Percentiles rank a stretch among this genome's conserved stretches.
These are phyloP conservation scores for Choloepus didactylus DNA, from an alignment of 2,797 vertebrate species.

Conservation along the genomic window DNA sequence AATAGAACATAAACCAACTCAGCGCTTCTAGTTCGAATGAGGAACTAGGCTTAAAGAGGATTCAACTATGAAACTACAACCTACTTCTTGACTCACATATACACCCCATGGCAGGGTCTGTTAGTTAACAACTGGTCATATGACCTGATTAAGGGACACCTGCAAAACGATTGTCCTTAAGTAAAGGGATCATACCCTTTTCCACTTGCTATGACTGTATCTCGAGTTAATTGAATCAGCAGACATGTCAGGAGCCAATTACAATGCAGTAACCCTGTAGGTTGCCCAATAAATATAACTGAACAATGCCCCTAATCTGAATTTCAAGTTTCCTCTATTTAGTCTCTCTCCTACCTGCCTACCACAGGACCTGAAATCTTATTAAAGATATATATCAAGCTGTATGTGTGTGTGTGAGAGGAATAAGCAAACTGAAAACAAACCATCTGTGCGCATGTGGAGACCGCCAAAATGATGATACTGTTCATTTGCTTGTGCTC, in stretches of 20 bases:
- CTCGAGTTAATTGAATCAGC: background rate
- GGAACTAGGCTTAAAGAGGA: background rate
- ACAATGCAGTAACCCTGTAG: background rate
- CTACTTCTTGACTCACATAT: background rate
- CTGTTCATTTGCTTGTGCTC: rapidly evolving
- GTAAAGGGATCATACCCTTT: background rate
- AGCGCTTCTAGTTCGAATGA: constrained; percentile 23
- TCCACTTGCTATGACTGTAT: background rate
- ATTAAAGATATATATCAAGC: background rate
- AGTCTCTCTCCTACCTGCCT: background rate
- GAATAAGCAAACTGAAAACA: background rate
- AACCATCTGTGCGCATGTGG: rapidly evolving
- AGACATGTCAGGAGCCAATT: background rate
- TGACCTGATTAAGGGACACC: background rate
- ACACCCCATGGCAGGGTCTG: background rate
- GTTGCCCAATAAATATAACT: background rate
- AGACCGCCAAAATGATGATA: rapidly evolving
- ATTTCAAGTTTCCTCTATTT: background rate
- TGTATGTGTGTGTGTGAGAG: rapidly evolving
- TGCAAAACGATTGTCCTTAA: background rate
- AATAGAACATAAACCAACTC: background rate
- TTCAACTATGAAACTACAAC: background rate
- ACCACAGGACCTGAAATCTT: background rate
- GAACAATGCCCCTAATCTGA: background rate
- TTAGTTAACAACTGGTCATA: background rate